These are phyloP conservation scores for Lucilia sericata DNA, from an alignment of 1,140 invertebrate genomes.

Conservation along the genomic window DNA sequence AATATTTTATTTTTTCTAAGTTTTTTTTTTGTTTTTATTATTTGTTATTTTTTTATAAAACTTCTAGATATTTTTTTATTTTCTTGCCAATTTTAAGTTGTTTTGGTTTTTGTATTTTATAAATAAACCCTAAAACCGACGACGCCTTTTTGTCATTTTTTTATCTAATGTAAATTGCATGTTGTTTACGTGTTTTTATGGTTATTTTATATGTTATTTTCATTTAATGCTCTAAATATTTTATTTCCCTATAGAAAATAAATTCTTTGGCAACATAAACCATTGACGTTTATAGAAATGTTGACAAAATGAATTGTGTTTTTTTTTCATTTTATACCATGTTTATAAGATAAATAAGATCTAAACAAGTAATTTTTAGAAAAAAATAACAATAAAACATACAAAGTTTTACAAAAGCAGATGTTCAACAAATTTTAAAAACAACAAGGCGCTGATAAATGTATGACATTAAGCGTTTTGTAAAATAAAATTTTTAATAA, in stretches of 20 bases:
- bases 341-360: not conserved
- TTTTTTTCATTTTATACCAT: not conserved
- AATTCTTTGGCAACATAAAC: not conserved
- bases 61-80: too few relatives aligned
- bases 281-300: constrained; percentile 2
- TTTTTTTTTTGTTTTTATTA: too few relatives aligned
- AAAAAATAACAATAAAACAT: not conserved
- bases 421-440: not conserved
- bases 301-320: not conserved
- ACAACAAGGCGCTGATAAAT: too few relatives aligned
- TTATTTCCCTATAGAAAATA: not conserved
- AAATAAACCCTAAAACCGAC: not conserved
- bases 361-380: not conserved
- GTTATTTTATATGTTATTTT: not conserved
- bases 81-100: too few relatives aligned
- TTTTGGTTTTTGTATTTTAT: not conserved
- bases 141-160: not conserved
- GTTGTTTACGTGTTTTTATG: constrained; percentile 6
- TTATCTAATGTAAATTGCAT: not conserved
- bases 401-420: not conserved
- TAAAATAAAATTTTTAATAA: too few relatives aligned
- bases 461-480: too few relatives aligned
- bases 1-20: too few relatives aligned
- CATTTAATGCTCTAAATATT: not conserved
- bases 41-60: too few relatives aligned